These are phyloP conservation scores for Saturnia pavonia DNA, from an alignment of 2,888 invertebrate genomes.

Conservation along the genomic window DNA sequence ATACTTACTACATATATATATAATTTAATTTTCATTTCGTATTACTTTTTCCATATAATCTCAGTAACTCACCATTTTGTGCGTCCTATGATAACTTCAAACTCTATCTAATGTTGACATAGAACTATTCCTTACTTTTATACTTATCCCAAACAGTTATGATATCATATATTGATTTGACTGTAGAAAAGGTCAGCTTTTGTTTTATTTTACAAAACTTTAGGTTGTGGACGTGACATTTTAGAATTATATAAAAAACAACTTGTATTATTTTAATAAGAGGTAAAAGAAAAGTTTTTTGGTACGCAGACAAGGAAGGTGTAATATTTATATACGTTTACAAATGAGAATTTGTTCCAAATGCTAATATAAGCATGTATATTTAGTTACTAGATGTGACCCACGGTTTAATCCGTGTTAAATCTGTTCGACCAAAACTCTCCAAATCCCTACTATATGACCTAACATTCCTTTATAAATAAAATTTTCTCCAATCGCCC, in stretches of 20 bases:
- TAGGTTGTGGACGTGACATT: conserved; percentile 40
- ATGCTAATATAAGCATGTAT: no score
- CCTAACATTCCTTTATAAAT: no score
- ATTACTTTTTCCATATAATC: neutral
- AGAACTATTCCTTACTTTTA: conserved; percentile 38
- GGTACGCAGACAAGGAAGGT: neutral
- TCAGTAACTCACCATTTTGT: conserved; percentile 48
- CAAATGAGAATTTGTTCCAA: neutral
- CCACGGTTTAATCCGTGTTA: no score
- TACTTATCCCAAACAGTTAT: conserved; percentile 35
- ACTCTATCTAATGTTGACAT: conserved; percentile 37
- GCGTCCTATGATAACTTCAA: conserved; percentile 37
- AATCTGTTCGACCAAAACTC: no score
- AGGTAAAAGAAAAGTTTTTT: conserved; percentile 15
- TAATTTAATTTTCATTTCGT: no score
- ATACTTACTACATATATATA: no score
- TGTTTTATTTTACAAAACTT: conserved; percentile 30
- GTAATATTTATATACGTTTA: neutral
- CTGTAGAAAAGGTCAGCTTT: conserved; percentile 44
- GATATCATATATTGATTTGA: conserved; percentile 32
- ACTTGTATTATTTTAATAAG: conserved; percentile 28
- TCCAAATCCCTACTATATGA: no score
- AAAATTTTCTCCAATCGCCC: no score
- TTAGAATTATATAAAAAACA: conserved; percentile 25
- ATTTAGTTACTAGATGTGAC: no score